Percentiles rank a stretch among this genome's conserved stretches.
phyloP scores from a whole-genome alignment of 1,140 invertebrate genomes.

The Drosophila parabipectinata region DNA sequence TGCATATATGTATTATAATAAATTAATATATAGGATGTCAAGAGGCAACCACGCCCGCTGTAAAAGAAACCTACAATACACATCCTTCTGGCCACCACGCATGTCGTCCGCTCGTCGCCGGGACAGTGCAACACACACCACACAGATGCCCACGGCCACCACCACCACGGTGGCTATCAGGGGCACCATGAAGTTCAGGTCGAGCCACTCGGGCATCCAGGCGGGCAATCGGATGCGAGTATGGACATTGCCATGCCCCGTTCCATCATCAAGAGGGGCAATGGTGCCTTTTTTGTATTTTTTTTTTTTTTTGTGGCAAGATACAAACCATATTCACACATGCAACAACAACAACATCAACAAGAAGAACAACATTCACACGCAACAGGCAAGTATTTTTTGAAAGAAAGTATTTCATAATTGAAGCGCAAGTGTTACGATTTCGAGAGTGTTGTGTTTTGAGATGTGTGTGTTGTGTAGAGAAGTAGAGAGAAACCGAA shows the following conservation, averaged over 20 bases:
- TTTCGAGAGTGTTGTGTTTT: conserved; percentile 16
- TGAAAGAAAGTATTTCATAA: conserved; percentile 14
- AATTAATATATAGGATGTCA: background rate
- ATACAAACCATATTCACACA: conserved; percentile 48
- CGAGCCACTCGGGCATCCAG: conserved; percentile 93
- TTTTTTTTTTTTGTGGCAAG: conserved; percentile 4
- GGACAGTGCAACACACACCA: conserved; percentile 93
- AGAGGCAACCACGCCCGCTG: background rate
- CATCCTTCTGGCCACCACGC: conserved; percentile 90
- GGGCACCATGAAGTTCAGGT: conserved; percentile 93
- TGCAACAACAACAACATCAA: conserved; percentile 48
- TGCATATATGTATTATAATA: conserved; percentile 1
- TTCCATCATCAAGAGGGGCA: conserved; percentile 89
- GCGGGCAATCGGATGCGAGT: conserved; percentile 87
- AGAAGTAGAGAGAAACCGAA: conserved; percentile 73
- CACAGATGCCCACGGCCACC: conserved; percentile 93
- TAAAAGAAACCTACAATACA: conserved; percentile 86
- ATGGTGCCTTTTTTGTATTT: conserved; percentile 87
- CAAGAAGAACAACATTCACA: conserved; percentile 5
- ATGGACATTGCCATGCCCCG: conserved; percentile 83
- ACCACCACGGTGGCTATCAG: conserved; percentile 93
- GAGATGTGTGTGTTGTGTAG: conserved; percentile 20
- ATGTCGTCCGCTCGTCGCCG: conserved; percentile 91
- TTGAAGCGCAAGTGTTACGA: conserved; percentile 48
- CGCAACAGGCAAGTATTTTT: conserved; percentile 40